Conservation (phyloP, 64 coral and sea anemone species). For the Actinia tenebrosa region DNA sequence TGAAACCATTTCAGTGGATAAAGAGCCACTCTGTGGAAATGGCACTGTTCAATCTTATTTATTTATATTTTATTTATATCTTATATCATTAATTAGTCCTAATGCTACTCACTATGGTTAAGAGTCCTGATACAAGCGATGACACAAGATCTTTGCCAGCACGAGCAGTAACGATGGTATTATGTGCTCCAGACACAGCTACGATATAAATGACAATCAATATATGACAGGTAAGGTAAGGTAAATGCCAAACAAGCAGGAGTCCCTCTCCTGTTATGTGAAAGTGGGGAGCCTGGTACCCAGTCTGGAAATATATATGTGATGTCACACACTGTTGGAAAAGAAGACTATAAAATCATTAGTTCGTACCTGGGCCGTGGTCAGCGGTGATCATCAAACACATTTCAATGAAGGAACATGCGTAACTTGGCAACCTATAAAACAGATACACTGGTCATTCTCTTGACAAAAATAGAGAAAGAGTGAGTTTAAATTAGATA, state of each 20-base stretch:
- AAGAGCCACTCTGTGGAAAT: too few species aligned
- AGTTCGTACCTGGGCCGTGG: constrained; percentile 84
- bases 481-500: too few species aligned
- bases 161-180: constrained; percentile 96
- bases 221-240: too few species aligned
- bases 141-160: constrained; percentile 98
- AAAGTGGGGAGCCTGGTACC: too few species aligned
- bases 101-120: constrained; percentile 86
- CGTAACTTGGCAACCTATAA: constrained; percentile 73
- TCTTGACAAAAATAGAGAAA: background rate
- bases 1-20: too few species aligned
- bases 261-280: too few species aligned
- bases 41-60: too few species aligned
- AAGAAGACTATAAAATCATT: background rate
- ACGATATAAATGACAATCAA: background rate
- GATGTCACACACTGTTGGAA: too few species aligned
- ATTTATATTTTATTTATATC: too few species aligned
- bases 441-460: background rate
- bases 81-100: background rate
- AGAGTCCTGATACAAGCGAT: constrained; percentile 84
- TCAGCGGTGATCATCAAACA: constrained; percentile 99
- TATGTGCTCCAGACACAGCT: constrained; percentile 99
- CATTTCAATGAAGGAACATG: constrained; percentile 95
- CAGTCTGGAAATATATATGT: too few species aligned
- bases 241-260: too few species aligned